Evolutionary conservation across 2,113 vertebrate species (phyloP), one percentile per base, ranked within the genome.

Genomic region (Garra rufa): DNA sequence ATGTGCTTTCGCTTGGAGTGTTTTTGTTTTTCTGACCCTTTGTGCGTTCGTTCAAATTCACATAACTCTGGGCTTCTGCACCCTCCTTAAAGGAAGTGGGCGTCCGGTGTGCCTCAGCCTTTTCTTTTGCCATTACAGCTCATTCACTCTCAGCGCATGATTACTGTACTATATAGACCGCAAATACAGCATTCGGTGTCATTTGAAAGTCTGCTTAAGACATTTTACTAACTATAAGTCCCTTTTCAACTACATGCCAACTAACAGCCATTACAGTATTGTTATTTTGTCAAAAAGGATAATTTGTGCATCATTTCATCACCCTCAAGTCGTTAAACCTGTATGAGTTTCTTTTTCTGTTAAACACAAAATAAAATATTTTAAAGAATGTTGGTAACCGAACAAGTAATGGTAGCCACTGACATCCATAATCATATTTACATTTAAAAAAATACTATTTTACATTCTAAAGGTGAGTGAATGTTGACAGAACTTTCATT

Each of bases 91-190:
- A 93, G 93, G 89, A 93, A 93, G 87, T 91, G 89, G 90, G 88
- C 86, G 88, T 90, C 85, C 84, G 41, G 77, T 83, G 89, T 93
- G 93, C 92, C 83, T 93, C 92, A 93, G 88, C 89, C 50, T 90
- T 92, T 90, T 89, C 91, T 91, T 88, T 85, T 90, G 86, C 76
- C 30, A n/a, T 85, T 84, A 88, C 84, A 79, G 38, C 30, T 30
- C 17, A 4, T 69, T 38, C 4, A 21, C 30, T 41, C 15, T 61
- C n/a, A 61, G 17, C 4, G 9, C 55, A 9, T 50, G 14, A 50
- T 50, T 21, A n/a, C 19, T n/a, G 55, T 1, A n/a, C 55, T 55
- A 21, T 55, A 1, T 55, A 55, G 52, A 55, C 21, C 19, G 7
- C 52, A 4, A 57, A 57, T 9, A 19, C 21, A 2, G 21, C 55